These are phyloP conservation scores for Holothuria glaberrima DNA, from an alignment of 35 echinoderm and acorn worm species.

Conservation along the genomic window DNA sequence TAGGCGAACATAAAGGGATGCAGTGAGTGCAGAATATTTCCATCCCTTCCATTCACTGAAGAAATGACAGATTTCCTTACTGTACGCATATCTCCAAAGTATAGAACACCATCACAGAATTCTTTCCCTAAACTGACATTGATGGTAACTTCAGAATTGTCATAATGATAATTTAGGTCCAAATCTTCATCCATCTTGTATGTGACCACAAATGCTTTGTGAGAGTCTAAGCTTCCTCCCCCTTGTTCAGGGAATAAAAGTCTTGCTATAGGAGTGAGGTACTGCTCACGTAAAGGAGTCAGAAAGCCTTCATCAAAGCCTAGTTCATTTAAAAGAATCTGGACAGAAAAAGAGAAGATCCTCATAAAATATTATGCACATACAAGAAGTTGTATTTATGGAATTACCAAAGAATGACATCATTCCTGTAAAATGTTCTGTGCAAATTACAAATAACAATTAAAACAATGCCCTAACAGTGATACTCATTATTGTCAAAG, in stretches of 20 bases:
- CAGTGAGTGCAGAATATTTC: no score
- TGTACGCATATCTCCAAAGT: constrained; percentile 95
- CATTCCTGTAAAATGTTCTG: not conserved
- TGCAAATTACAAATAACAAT: not conserved
- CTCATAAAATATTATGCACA: no score
- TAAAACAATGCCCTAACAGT: no score
- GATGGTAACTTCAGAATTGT: constrained; percentile 97
- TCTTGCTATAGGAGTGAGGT: constrained; percentile 72
- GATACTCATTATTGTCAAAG: no score
- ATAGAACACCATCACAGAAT: constrained; percentile 83
- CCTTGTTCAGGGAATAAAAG: constrained; percentile 85
- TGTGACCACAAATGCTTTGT: constrained; percentile 94
- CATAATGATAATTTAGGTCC: constrained; percentile 92
- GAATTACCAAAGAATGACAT: not conserved
- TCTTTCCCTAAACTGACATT: constrained; percentile 92
- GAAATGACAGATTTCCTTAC: constrained; percentile 48
- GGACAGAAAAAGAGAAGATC: not conserved
- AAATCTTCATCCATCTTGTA: constrained; percentile 97
- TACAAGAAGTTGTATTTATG: no score
- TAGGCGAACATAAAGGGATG: no score
- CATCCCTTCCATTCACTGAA: no score
- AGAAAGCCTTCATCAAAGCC: constrained; percentile 89
- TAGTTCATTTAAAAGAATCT: constrained; percentile 94
- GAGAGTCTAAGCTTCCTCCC: constrained; percentile 85
- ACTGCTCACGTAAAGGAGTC: constrained; percentile 68